Evolutionary conservation across 2,797 vertebrate species (phyloP), one percentile per base, ranked within the genome.

Genomic region (Glossophaga mutica): DNA sequence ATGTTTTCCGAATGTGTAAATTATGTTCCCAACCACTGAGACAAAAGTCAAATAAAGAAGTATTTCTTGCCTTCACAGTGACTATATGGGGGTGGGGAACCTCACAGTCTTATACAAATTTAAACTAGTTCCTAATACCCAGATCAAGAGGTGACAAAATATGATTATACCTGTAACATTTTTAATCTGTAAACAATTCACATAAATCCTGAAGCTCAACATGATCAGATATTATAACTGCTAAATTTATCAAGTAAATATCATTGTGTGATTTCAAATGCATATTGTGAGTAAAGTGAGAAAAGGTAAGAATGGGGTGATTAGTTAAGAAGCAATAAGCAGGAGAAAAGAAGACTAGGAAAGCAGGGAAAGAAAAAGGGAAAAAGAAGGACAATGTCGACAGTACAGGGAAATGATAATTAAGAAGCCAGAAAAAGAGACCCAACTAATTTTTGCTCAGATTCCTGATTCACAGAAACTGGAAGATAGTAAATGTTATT

Each of bases 31-130:
- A 91, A 78, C 29, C 87, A 7, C 67, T 65, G 18, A 74, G 37
- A 70, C 29, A 93, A 84, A 95, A 76, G 42, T 89, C 32, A 84
- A 90, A 90, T 46, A 9, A 81, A 9, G 67, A 90, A 90, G 44
- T 74, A 57, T 73, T 92, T 86, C 32, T 83, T 86, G 29, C 46
- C 83, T 90, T 88, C 82, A 34, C 29, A 62, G 50, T 76, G 48
- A 82, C 16, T 94, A 34, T 16, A 14, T 73, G 3, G 42, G n/a
- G 6, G 4, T 37, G 68, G 29, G 57, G 18, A 15, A 22, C 83
- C n/a, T 57, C 22, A 22, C 9, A 82, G 18, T 9, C 37, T 73
- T 34, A 67, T 26, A 79, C 29, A 83, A 48, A 74, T 62, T 37
- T 87, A 32, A 87, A 91, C 57, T 81, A 24, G 34, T 67, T 84